phyloP scores from a whole-genome alignment of 2,113 vertebrate genomes.

The Crotalus tigris region DNA sequence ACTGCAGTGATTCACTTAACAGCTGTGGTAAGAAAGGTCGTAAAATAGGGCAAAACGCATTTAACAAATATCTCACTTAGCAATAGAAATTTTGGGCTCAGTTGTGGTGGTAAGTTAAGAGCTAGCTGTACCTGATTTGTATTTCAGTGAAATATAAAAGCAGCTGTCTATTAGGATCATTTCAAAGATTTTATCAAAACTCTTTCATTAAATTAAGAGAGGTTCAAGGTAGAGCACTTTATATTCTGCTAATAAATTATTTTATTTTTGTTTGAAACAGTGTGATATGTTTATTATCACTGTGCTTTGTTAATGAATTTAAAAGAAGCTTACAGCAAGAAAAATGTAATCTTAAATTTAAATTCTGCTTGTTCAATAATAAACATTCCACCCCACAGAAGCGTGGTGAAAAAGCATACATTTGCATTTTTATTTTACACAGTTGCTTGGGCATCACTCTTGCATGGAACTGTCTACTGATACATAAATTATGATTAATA shows the following conservation, averaged over 20 bases:
- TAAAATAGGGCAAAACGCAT: not conserved
- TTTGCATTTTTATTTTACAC: constrained; percentile 23
- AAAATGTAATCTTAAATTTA: not conserved
- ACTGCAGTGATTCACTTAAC: not conserved
- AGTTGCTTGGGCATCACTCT: not conserved
- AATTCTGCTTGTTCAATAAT: not conserved
- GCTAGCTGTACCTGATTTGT: not conserved
- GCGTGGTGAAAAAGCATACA: constrained; percentile 20
- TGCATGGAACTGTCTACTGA: constrained; percentile 36
- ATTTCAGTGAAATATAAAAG: constrained; percentile 44
- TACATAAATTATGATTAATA: constrained; percentile 16
- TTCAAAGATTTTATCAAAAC: constrained; percentile 45
- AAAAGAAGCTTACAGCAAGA: constrained; percentile 26
- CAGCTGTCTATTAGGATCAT: constrained; percentile 38
- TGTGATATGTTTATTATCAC: constrained; percentile 27
- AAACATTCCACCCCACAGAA: not conserved
- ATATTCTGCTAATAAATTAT: constrained; percentile 46
- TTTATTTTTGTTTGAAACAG: constrained; percentile 48
- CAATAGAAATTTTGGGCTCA: not conserved
- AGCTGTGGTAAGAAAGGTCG: not conserved
- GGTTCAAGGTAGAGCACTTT: constrained; percentile 56
- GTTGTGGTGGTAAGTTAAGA: not conserved
- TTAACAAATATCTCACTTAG: not conserved
- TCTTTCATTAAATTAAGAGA: constrained; percentile 43
- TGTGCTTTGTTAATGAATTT: constrained; percentile 48